phyloP scores from a whole-genome alignment of 1,140 invertebrate species.

The Propsilocerus akamusi region DNA sequence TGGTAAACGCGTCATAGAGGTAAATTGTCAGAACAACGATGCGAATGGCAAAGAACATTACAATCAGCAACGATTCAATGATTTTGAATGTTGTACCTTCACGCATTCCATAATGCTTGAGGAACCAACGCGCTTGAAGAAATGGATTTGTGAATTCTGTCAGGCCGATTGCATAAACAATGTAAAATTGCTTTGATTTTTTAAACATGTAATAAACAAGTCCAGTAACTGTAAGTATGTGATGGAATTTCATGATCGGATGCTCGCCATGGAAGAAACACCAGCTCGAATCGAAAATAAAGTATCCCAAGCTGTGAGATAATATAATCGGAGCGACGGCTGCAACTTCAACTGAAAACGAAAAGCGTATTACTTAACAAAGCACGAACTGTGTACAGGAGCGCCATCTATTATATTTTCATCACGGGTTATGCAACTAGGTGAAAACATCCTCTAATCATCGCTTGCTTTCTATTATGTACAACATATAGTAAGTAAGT shows the following conservation, averaged over 20 bases:
- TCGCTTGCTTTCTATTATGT: too few species aligned
- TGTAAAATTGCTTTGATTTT: slow-evolving; percentile 27
- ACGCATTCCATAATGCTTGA: not conserved
- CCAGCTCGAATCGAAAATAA: slow-evolving; percentile 35
- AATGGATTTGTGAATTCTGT: slow-evolving; percentile 37
- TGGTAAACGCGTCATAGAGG: not conserved
- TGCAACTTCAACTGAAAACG: too few species aligned
- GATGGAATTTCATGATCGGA: slow-evolving; percentile 31
- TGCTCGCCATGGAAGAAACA: slow-evolving; percentile 28
- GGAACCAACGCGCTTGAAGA: slow-evolving; percentile 31
- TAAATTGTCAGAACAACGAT: not conserved
- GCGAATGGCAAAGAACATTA: not conserved
- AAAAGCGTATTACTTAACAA: too few species aligned
- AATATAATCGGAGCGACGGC: too few species aligned
- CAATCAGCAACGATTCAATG: not conserved
- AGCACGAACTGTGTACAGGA: too few species aligned
- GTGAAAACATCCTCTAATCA: too few species aligned
- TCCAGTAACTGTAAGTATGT: slow-evolving; percentile 26
- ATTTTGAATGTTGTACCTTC: not conserved
- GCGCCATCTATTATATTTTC: too few species aligned
- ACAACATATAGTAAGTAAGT: too few species aligned
- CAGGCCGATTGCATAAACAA: slow-evolving; percentile 28
- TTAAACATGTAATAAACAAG: slow-evolving; percentile 28
- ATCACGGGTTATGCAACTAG: too few species aligned
- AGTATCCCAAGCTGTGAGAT: slow-evolving; percentile 28